phyloP scores from a whole-genome alignment of 2,797 vertebrate genomes.

The Poeciliopsis gracilis region DNA sequence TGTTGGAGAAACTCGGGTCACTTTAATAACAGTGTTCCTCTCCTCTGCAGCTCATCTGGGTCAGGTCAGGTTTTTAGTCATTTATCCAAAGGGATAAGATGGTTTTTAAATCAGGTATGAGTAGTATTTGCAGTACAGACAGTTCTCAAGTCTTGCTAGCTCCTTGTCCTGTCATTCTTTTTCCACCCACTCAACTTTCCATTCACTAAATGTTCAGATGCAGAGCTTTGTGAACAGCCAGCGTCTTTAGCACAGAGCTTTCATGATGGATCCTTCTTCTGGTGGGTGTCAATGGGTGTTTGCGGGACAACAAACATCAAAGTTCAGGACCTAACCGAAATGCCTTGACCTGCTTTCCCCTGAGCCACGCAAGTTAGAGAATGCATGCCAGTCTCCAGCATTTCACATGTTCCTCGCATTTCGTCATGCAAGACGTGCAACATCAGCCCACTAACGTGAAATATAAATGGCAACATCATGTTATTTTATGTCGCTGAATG shows the following conservation, averaged over 20 bases:
- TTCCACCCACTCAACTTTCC: background rate
- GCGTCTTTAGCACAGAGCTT: background rate
- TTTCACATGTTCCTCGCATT: conserved; percentile 36
- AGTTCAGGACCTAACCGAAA: background rate
- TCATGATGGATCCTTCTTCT: background rate
- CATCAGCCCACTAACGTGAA: conserved; percentile 53
- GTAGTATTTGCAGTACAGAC: background rate
- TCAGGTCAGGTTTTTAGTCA: background rate
- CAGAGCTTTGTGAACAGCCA: background rate
- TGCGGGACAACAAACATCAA: background rate
- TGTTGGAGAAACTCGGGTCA: background rate
- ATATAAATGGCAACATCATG: conserved; percentile 60
- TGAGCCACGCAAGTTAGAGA: background rate
- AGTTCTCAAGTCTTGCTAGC: background rate
- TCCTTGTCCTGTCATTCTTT: background rate
- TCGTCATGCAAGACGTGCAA: conserved; percentile 43
- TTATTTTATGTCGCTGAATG: conserved; percentile 59
- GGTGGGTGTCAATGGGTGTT: background rate
- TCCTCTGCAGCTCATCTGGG: background rate
- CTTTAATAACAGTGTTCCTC: background rate
- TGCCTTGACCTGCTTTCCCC: background rate
- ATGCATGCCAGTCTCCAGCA: conserved; percentile 14
- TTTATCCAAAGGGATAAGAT: no score
- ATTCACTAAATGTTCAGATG: background rate
- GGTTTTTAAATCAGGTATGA: background rate